Base-by-base conservation (phyloP, 2,888 invertebrate species). In the Amiota communis region DNA sequence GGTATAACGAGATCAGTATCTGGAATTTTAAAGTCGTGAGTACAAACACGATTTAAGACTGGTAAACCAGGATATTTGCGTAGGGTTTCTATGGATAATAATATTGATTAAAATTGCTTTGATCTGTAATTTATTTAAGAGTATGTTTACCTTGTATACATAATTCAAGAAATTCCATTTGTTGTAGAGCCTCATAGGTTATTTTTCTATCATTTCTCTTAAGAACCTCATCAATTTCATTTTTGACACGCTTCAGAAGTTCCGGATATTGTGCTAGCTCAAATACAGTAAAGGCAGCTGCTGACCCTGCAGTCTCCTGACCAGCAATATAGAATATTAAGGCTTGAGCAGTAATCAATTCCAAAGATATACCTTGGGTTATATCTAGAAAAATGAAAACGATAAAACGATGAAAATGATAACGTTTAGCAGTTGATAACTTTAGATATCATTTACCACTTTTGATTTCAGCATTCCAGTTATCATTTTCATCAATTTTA, bases 41-140 rank as follows among this genome's bases (percentile, higher is more conserved):
- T 88, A 59, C 90, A 91, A 72, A 87, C 82, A 0, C 90, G 86
- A 72, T 90, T 90, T 0, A 90, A 80, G 8, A 89, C 73, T 0
- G 89, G 87, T 1, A 90, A 80, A 0, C 89, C 89, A 0, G 91
- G 90, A 80, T 90, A 90, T 72, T 90, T 88, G 8, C 91, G n/a
- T n/a, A n/a, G n/a, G n/a, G n/a, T n/a, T n/a, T n/a, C n/a, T n/a
- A n/a, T n/a, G n/a, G n/a, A n/a, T n/a, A n/a, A n/a, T n/a, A n/a
- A n/a, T n/a, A n/a, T n/a, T n/a, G n/a, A n/a, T n/a, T n/a, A n/a
- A n/a, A n/a, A n/a, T n/a, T n/a, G n/a, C n/a, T n/a, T n/a, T n/a
- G n/a, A n/a, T n/a, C n/a, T n/a, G n/a, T n/a, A n/a, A n/a, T n/a
- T n/a, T n/a, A n/a, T n/a, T n/a, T n/a, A n/a, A n/a, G n/a, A n/a